These are phyloP conservation scores for Andrena fulva DNA, from an alignment of 2,888 invertebrate species.

Conservation along the genomic window DNA sequence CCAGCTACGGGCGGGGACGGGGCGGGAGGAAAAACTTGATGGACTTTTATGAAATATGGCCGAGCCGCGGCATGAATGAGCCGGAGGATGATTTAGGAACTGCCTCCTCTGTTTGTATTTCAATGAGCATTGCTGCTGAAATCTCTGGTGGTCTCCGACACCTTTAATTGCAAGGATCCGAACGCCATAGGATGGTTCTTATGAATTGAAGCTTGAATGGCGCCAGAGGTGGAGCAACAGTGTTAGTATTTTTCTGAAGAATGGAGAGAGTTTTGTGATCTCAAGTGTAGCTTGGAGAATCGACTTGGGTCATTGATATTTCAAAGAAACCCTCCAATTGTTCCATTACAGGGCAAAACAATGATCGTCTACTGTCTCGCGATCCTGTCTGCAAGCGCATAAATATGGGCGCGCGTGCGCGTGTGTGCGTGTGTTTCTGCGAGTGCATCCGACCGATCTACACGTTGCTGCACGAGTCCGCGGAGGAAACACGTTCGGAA, in stretches of 20 bases:
- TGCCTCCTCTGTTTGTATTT: slow-evolving; percentile 1
- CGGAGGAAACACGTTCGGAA: slow-evolving; percentile 66
- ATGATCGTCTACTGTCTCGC: slow-evolving; percentile 22
- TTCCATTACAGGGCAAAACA: slow-evolving; percentile 38
- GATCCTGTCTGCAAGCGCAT: neutral
- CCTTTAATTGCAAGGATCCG: neutral
- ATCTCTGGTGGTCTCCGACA: neutral
- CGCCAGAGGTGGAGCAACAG: too few species aligned
- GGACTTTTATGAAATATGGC: slow-evolving; percentile 47
- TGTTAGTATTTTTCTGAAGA: too few species aligned
- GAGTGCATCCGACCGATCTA: slow-evolving; percentile 47
- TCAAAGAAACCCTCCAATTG: slow-evolving; percentile 11
- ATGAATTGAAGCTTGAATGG: too few species aligned
- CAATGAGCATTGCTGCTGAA: neutral
- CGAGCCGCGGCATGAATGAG: neutral
- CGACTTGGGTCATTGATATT: slow-evolving; percentile 24
- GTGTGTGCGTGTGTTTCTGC: slow-evolving; percentile 10
- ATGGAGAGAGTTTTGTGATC: too few species aligned
- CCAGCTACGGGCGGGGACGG: slow-evolving; percentile 1
- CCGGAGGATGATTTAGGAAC: slow-evolving; percentile 49
- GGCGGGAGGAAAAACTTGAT: slow-evolving; percentile 42
- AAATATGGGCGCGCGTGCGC: neutral
- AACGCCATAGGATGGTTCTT: too few species aligned
- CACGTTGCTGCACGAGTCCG: slow-evolving; percentile 51
- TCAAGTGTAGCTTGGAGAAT: slow-evolving; percentile 14